Percentiles rank a stretch among this genome's conserved stretches.
These are phyloP conservation scores for Rissa tridactyla DNA, from an alignment of 2,113 vertebrate genomes.

Conservation along the genomic window DNA sequence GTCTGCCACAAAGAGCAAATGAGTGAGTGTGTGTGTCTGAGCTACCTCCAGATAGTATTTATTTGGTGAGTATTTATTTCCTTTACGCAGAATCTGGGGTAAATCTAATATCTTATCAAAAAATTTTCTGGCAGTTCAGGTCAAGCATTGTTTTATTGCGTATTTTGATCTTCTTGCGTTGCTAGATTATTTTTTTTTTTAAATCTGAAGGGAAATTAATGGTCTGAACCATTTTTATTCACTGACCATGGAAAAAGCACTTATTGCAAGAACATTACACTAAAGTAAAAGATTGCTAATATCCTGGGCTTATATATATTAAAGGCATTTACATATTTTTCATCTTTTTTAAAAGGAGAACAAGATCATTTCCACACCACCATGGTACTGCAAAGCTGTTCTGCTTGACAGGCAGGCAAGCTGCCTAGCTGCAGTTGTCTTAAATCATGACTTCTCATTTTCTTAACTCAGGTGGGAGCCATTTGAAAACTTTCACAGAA, in stretches of 20 bases:
- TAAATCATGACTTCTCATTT: conserved; percentile 23
- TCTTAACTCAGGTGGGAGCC: conserved; percentile 20
- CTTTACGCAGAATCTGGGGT: not conserved
- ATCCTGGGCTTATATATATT: not conserved
- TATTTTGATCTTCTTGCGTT: not conserved
- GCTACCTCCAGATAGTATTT: not conserved
- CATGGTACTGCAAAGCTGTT: not conserved
- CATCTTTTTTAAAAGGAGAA: not conserved
- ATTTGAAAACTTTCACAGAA: not conserved
- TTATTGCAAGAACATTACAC: not conserved
- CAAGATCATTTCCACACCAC: not conserved
- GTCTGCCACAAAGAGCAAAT: not conserved
- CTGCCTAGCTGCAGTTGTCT: not conserved
- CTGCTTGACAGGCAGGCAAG: not conserved
- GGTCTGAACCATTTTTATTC: not conserved
- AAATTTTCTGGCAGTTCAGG: not conserved
- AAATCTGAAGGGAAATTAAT: not conserved
- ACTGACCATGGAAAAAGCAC: not conserved
- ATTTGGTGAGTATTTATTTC: not conserved
- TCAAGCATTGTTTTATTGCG: not conserved
- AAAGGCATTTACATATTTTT: not conserved
- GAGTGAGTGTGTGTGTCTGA: not conserved
- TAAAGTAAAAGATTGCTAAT: not conserved
- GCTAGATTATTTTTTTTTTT: not conserved
- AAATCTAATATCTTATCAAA: not conserved